Evolutionary conservation across 2,113 vertebrate genomes (phyloP).

Genomic region (Tapirus terrestris): DNA sequence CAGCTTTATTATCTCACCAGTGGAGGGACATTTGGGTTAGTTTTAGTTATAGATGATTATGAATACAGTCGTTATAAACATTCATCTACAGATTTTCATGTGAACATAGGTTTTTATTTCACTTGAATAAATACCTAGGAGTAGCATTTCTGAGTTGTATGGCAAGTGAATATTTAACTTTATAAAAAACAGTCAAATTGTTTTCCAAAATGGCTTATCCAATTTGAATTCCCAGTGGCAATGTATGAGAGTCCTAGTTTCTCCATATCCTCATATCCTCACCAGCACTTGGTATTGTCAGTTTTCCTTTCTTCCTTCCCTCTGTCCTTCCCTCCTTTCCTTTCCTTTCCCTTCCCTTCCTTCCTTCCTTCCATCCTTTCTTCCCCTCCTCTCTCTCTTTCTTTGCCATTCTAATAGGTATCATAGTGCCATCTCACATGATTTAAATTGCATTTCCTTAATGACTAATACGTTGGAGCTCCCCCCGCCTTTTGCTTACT

Average conservation of each 20-base stretch:
- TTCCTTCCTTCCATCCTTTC: too few species aligned
- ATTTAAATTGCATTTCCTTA: background rate
- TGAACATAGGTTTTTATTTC: background rate
- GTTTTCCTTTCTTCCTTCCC: background rate
- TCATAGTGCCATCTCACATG: background rate
- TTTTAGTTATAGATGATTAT: background rate
- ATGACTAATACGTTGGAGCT: background rate
- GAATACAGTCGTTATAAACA: background rate
- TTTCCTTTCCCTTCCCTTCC: background rate
- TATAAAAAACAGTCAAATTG: background rate
- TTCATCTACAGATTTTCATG: background rate
- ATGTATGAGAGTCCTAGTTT: background rate
- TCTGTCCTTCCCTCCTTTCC: too few species aligned
- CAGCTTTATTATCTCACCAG: background rate
- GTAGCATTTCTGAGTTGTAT: background rate
- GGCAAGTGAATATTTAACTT: background rate
- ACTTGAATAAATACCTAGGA: background rate
- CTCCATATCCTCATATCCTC: background rate
- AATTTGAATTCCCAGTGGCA: background rate
- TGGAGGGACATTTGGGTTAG: too few species aligned
- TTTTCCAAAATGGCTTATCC: background rate
- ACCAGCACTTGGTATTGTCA: background rate
- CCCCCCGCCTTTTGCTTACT: background rate
- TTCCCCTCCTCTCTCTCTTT: fast-evolving
- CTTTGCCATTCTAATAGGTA: background rate